Evolutionary conservation across 2,113 vertebrate species (phyloP), one percentile per base, ranked within the genome.

Genomic region (Austrofundulus limnaeus): DNA sequence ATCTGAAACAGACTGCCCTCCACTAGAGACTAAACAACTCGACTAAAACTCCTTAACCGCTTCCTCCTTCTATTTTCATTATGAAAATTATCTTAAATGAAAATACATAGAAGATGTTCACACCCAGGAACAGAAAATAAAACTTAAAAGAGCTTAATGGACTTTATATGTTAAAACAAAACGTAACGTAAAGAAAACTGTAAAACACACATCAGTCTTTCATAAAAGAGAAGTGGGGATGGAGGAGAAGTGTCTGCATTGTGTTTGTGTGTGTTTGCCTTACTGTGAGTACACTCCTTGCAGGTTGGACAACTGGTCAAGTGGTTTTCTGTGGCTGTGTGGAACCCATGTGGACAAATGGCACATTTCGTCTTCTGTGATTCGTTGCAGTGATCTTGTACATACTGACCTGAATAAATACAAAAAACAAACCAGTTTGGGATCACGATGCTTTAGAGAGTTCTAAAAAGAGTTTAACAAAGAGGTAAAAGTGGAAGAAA

Each of bases 281-380:
- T 85, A 91, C 92, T 31, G 48, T 34, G 31, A 10, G 6, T 10
- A 34, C 92, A 93, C 4, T 0, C 0, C 4, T 0, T 77, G 71
- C 92, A 93, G 4, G 0, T 0, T 0, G 5, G 19, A 57, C 91
- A 92, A 0, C 16, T 15, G 0, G 0, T 0, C 19, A 88, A 0
- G 19, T 41, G 0, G 46, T 93, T 92, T 3, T 0, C 17, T 0
- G 52, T 54, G 5, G 21, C 83, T 8, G 43, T 88, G 59, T 17
- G 89, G 4, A 0, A 0, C 0, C 34, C 72, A 1, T 0, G 4
- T 11, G 0, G 0, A 66, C 92, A 93, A 1, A 0, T 0, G 0
- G 0, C 19, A 62, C 92, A 92, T 3, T 43, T 0, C 0, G 80
- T 87, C 0, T 0, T 0, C 3, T 23, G 21, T 1, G 14, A 16